Evolutionary conservation across 2,888 invertebrate species (phyloP), one percentile per base, ranked within the genome.

Genomic region (Autographa gamma): DNA sequence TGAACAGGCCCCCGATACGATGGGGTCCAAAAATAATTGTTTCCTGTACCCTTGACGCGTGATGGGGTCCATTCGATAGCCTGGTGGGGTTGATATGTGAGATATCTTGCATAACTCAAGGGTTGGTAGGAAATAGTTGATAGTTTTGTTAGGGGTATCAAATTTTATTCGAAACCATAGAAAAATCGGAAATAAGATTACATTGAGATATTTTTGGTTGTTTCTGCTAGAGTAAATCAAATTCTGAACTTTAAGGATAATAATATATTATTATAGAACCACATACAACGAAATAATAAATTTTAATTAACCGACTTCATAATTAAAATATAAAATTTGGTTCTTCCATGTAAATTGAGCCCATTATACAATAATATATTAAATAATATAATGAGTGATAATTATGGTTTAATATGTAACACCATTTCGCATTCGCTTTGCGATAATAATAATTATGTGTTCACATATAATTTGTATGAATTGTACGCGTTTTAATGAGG

Each of bases 21-120:
- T 31, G 80, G 83, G 88, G 88, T 84, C 77, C 82, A 88, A 88
- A 85, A 90, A 91, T 91, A 92, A 92, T 91, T 91, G 90, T 89
- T 90, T 91, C 89, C 90, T 86, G 85, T 87, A 85, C 85, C 84
- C 82, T 82, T 84, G 84, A 86, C 84, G 85, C 80, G 80, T 69
- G 62, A 64, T 76, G 63, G 63, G 71, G 68, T 67, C 70, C 70
- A 74, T 77, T 79, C 74, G 69, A 60, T 76, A 73, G 67, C 70
- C 65, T 60, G 65, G 54, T 63, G 67, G 71, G 75, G 66, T 69
- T n/a, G 69, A 38, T 63, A 48, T 74, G 73, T 38, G n/a, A 66
- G 63, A 58, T 70, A 76, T 71, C 60, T 32, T 66, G 70, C 62
- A 59, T 76, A 68, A 43, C n/a, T 66, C 18, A 60, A 74, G 41